Evolutionary conservation across 2,888 invertebrate species (phyloP), one percentile per base, ranked within the genome.

Genomic region (Aplocera efformata): DNA sequence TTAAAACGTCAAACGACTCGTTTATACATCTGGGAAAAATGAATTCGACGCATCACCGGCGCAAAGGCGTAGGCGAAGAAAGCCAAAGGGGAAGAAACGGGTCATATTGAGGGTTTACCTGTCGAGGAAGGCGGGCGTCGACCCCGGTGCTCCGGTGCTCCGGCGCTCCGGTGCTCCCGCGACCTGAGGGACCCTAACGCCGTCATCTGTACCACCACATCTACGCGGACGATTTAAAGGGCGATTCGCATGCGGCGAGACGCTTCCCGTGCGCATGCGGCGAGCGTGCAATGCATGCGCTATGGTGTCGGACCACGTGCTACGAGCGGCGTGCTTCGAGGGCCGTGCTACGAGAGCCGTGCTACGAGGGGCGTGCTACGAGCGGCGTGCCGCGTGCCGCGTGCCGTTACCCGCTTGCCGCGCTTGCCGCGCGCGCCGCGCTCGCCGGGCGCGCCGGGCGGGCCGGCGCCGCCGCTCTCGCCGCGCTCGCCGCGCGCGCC

Each of bases 401-500:
- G 44, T 33, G 39, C 39, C 52, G 58, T 93, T 94, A 96, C 97
- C 95, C 95, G 91, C 90, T 96, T 96, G 90, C 97, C 97, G 85
- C 95, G 93, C 81, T 96, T 96, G 77, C 98, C 97, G 74, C 97
- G 91, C 61, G 94, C 91, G 76, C 98, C 98, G 84, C 94, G 95
- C 80, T 96, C 96, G 60, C 97, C 98, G 65, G 92, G 88, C 63
- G 90, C 89, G 67, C 96, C 96, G 63, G 93, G 91, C 56, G 93
- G 92, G 63, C 94, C 94, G 53, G 91, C 90, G 56, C 93, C 93
- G 64, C 96, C 96, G 59, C 91, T 67, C 68, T 94, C 94, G 71
- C 94, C 94, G 79, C 94, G 94, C 81, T 94, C 94, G 76, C 96
- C 96, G 78, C 92, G 91, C 60, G 88, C 86, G 35, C 92, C 92